Evolutionary conservation across 2,113 vertebrate genomes (phyloP), one percentile per base, ranked within the genome.

Genomic region (Peromyscus leucopus): DNA sequence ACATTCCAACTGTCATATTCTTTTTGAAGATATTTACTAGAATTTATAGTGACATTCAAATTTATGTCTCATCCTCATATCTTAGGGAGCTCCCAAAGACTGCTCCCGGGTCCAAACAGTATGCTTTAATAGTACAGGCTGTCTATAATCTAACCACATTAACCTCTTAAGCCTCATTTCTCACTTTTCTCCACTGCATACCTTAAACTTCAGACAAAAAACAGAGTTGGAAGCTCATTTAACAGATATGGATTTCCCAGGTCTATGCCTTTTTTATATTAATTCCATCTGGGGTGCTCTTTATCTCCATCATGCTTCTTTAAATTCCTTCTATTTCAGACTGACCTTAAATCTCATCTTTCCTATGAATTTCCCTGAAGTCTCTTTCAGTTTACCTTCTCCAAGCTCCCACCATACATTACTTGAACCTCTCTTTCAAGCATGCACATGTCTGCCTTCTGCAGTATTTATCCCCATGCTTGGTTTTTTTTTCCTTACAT

Each of bases 21-120:
- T 85, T 71, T 42, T 57, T 63, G 48, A 80, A 93, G 57, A 92
- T 80, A 8, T 46, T 93, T 78, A 72, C 72, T 85, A 21, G 10
- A 63, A 51, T 91, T 94, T 42, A n/a, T 33, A 67, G 63, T 63
- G 69, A 87, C 69, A 71, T 65, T 4, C 11, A 71, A 48, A 76
- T 71, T 61, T 57, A 69, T 79, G 46, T 65, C 59, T 46, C 42
- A 65, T 67, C 1, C 10, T 16, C 1, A 69, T 36, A 74, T 39
- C 55, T 92, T 74, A 51, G 72, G 9, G 26, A 55, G 55, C 71
- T 33, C 71, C 48, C 39, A 51, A 51, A 87, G 36, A 61, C 39
- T 46, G 69, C 22, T 24, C 39, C 78, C 21, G 71, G 72, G 65
- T 61, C 59, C 74, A 86, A 24, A 87, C 9, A 28, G 12, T 19